Conservation (phyloP, 2,888 invertebrate genomes). For the Stenodera caucasica region DNA sequence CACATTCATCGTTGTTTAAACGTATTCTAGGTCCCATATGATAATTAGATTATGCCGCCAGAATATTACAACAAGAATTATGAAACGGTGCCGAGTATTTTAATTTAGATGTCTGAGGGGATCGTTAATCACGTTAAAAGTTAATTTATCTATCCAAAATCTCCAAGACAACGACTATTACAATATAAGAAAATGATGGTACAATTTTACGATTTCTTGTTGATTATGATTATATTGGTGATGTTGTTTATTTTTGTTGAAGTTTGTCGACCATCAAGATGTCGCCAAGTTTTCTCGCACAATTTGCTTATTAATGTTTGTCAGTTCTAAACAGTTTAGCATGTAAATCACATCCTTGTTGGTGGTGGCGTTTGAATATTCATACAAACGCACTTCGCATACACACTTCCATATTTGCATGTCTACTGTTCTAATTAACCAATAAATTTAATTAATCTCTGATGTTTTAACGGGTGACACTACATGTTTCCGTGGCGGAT, state of each 20-base stretch:
- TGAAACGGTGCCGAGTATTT: slow-evolving; percentile 18
- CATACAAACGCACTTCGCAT: slow-evolving; percentile 37
- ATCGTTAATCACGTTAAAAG: slow-evolving; percentile 26
- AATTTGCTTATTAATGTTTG: slow-evolving; percentile 40
- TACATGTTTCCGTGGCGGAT: neutral
- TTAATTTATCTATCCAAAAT: slow-evolving; percentile 19
- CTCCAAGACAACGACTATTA: neutral
- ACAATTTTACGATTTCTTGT: neutral
- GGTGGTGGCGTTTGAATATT: slow-evolving; percentile 36
- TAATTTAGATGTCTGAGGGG: slow-evolving; percentile 20
- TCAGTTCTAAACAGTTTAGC: slow-evolving; percentile 36
- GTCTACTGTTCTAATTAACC: slow-evolving; percentile 37
- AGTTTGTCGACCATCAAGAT: slow-evolving; percentile 23
- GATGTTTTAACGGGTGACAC: slow-evolving; percentile 23
- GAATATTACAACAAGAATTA: slow-evolving; percentile 19
- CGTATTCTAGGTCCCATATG: slow-evolving; percentile 9
- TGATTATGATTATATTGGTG: neutral
- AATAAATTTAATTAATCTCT: slow-evolving; percentile 37
- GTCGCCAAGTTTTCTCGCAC: slow-evolving; percentile 29
- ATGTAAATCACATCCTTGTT: slow-evolving; percentile 38
- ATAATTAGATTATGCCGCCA: slow-evolving; percentile 23
- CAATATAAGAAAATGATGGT: no score
- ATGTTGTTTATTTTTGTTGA: slow-evolving; percentile 7
- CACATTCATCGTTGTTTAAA: slow-evolving; percentile 22
- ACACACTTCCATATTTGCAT: slow-evolving; percentile 39